A percentile compares a stretch with the other conserved stretches of the same genome.
These are phyloP conservation scores for Digitonthophagus gazella DNA, from an alignment of 2,888 invertebrate genomes.

Conservation along the genomic window DNA sequence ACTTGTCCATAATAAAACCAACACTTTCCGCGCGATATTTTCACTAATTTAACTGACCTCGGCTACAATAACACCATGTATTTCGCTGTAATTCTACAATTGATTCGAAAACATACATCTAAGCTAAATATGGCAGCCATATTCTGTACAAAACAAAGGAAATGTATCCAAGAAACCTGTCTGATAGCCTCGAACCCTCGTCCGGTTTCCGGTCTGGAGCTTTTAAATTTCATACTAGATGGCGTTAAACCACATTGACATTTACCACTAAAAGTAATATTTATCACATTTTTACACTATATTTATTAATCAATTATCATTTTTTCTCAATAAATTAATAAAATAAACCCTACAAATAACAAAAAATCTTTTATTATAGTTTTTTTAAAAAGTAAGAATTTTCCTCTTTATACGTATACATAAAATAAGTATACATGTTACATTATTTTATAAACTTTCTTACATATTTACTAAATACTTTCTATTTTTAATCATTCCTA, in stretches of 20 bases:
- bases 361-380: no score
- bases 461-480: no score
- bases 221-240: constrained; percentile 28
- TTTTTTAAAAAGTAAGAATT: no score
- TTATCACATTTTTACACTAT: no score
- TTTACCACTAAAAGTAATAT: constrained; percentile 1
- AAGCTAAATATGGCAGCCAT: constrained; percentile 85
- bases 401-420: no score
- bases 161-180: constrained; percentile 52
- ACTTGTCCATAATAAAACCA: constrained; percentile 48
- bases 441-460: no score
- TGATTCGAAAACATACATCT: constrained; percentile 74
- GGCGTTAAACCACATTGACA: constrained; percentile 29
- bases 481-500: no score
- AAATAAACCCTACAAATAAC: no score
- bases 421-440: no score
- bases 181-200: constrained; percentile 49
- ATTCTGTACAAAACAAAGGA: constrained; percentile 78
- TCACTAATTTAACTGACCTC: constrained; percentile 44
- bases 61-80: constrained; percentile 47
- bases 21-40: constrained; percentile 50
- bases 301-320: no score
- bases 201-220: constrained; percentile 46
- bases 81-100: constrained; percentile 47
- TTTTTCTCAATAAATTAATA: no score